Evolutionary conservation across 2,888 invertebrate species (phyloP), one percentile per base, ranked within the genome.

Genomic region (Pheosia tremula): DNA sequence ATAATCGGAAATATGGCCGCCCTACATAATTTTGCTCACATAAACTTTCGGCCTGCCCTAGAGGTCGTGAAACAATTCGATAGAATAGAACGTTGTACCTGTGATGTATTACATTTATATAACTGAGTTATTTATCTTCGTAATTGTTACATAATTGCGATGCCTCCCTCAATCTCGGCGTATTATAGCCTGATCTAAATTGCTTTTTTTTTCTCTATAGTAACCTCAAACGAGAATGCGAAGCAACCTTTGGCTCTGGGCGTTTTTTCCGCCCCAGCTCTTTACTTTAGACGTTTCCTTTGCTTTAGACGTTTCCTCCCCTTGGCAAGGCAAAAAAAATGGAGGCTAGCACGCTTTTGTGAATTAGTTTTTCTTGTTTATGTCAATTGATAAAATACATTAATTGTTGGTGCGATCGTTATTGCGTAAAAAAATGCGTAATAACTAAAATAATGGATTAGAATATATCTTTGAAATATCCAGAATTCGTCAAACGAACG

Each of bases 221-320:
- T 79, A 79, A 79, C 79, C 77, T 74, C 63, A 67, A 71, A 77
- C 68, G 66, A 74, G 81, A 81, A 83, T 84, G 84, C 82, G 84
- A 83, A 83, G 77, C 81, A 80, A 86, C 85, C 85, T 85, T 83
- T 83, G 72, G 86, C 87, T 83, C 64, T 65, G 67, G 85, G 86
- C 84, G 78, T 74, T 84, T 79, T 71, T 77, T 78, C 80, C 83
- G 75, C 76, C 78, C 77, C 74, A 72, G 72, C 79, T 82, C 80
- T 82, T 83, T 78, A 71, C 71, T 75, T 74, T 69, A 74, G 76
- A 79, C 72, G 64, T 76, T 78, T 68, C 76, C 77, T 72, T n/a
- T n/a, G n/a, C 71, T 75, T 74, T 69, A 74, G 76, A 79, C 72
- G 64, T 76, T 78, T 68, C 76, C 77, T 72, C 65, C 70, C 75